Evolutionary conservation across 2,797 vertebrate species (phyloP).

Genomic region (Spizella passerina): DNA sequence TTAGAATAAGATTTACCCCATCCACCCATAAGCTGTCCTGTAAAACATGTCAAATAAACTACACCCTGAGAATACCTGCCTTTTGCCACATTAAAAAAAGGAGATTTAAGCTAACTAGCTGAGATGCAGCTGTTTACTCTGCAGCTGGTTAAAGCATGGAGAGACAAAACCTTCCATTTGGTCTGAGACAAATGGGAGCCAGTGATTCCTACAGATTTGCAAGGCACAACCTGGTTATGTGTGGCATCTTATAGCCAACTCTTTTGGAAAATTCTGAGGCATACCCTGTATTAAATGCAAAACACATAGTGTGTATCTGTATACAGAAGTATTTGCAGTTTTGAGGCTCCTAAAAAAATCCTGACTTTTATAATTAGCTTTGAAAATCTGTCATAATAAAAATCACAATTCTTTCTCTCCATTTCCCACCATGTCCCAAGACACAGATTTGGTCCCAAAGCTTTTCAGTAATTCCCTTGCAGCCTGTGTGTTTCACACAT

Average conservation of each 20-base stretch:
- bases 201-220: background rate
- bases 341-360: background rate
- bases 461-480: background rate
- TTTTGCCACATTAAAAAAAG: background rate
- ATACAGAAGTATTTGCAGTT: background rate
- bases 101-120: background rate
- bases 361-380: background rate
- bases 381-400: background rate
- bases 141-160: background rate
- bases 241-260: background rate
- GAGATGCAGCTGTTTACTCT: background rate
- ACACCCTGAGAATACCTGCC: background rate
- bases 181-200: background rate
- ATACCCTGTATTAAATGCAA: background rate
- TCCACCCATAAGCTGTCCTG: background rate
- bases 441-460: background rate
- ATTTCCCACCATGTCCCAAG: background rate
- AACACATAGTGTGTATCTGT: background rate
- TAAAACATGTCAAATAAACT: background rate
- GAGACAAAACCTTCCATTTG: background rate
- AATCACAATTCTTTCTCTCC: background rate
- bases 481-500: background rate
- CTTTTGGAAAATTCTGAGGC: background rate
- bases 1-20: background rate
- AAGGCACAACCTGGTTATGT: background rate